Conservation (phyloP, 2,797 vertebrate species). For the Peromyscus eremicus region DNA sequence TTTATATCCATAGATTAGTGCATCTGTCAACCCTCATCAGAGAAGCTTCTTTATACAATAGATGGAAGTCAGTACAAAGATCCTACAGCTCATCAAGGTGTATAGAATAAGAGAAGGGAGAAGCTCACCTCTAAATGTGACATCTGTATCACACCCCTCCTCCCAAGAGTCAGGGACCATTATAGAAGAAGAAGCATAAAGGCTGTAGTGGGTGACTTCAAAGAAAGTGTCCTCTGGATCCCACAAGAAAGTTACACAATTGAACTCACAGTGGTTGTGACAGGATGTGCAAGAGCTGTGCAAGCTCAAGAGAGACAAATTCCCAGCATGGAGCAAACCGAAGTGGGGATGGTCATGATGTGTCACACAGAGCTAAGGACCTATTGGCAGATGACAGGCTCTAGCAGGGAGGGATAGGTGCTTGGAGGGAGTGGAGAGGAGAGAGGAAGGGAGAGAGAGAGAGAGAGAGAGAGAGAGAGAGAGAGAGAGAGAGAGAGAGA, state of each 20-base stretch:
- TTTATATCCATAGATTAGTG: not conserved
- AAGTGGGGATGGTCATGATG: not conserved
- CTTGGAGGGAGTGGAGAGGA: too few relatives aligned
- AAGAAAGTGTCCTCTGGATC: not conserved
- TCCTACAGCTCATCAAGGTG: not conserved
- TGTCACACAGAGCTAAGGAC: too few relatives aligned
- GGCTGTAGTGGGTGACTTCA: not conserved
- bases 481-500: too few relatives aligned
- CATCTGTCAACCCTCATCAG: not conserved
- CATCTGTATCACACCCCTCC: not conserved
- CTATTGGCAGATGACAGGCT: too few relatives aligned
- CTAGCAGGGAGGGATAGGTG: not conserved
- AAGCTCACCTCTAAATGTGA: not conserved
- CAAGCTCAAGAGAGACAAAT: not conserved
- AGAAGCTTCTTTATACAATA: not conserved
- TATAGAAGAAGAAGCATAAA: not conserved
- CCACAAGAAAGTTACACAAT: too few relatives aligned
- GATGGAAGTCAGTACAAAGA: not conserved
- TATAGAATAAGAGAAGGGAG: not conserved
- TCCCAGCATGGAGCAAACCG: too few relatives aligned
- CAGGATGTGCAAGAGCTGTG: too few relatives aligned
- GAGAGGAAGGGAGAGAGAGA: too few relatives aligned
- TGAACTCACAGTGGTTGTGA: not conserved
- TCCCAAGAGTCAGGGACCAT: too few relatives aligned
- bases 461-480: too few relatives aligned